Percentiles rank a stretch among this genome's conserved stretches.
Conservation (phyloP, 2,797 vertebrate genomes). For the Scleropages formosus region DNA sequence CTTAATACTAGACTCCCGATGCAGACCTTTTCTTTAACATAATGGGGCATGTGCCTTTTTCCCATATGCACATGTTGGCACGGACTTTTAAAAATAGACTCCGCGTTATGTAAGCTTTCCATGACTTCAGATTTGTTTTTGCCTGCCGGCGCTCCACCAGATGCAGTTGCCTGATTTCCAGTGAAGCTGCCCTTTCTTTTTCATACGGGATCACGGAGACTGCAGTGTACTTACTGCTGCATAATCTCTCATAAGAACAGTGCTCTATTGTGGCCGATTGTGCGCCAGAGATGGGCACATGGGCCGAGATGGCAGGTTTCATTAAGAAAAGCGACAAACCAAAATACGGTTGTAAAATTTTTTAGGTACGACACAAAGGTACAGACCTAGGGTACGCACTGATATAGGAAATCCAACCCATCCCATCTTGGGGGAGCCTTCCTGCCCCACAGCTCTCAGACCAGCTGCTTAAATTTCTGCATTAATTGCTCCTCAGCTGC, state of each 20-base stretch:
- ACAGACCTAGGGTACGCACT: no score
- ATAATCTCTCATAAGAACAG: background rate
- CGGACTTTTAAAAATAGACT: constrained; percentile 36
- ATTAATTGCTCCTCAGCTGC: no score
- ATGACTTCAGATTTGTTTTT: constrained; percentile 40
- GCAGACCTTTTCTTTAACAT: background rate
- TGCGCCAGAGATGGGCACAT: no score
- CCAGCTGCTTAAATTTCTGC: no score
- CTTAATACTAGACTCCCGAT: background rate
- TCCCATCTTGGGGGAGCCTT: no score
- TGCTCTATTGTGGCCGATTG: background rate
- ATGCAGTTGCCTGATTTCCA: constrained; percentile 43
- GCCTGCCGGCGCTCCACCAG: constrained; percentile 39
- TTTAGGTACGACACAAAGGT: no score
- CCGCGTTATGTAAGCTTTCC: constrained; percentile 42
- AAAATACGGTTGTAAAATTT: no score
- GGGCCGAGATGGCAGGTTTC: no score
- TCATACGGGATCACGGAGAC: background rate
- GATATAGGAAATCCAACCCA: no score
- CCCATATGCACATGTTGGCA: constrained; percentile 35
- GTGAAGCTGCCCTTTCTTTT: constrained; percentile 32
- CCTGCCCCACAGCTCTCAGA: no score
- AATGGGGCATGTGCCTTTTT: constrained; percentile 5
- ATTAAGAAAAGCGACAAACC: no score
- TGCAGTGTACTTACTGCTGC: background rate